Percentiles rank a stretch among this genome's conserved stretches.
Conservation (phyloP, 2,888 invertebrate species). For the Mayetiola destructor region DNA sequence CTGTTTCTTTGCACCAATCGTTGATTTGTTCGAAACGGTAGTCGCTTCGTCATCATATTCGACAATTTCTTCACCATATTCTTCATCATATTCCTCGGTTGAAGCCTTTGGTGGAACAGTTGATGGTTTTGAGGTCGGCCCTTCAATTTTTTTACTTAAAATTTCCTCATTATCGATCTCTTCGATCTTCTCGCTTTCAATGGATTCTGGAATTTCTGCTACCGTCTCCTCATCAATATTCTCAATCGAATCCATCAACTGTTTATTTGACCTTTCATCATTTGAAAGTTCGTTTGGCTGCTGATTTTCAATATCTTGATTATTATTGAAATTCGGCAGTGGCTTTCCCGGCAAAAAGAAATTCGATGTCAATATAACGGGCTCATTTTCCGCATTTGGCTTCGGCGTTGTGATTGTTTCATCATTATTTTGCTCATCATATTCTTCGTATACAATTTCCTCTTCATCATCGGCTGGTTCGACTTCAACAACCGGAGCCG, state of each 20-base stretch:
- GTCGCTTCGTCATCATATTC: not conserved
- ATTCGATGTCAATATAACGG: constrained; percentile 26
- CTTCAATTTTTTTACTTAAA: constrained; percentile 15
- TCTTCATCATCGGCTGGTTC: constrained; percentile 1
- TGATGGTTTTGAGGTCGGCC: constrained; percentile 18
- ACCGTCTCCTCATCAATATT: not conserved
- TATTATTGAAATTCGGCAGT: constrained; percentile 20
- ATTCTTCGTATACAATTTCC: not conserved
- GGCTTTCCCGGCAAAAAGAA: constrained; percentile 27
- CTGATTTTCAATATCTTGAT: constrained; percentile 24
- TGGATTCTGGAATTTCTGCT: not conserved
- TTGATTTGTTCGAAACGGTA: too few relatives aligned
- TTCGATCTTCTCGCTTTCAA: constrained; percentile 16
- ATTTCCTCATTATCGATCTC: constrained; percentile 19
- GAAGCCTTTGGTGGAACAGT: constrained; percentile 15
- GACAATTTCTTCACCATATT: not conserved
- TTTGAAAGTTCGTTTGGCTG: constrained; percentile 19
- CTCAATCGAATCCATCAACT: not conserved
- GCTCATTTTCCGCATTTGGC: constrained; percentile 18
- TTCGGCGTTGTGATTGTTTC: not conserved
- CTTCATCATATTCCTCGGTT: too few relatives aligned
- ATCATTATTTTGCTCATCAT: constrained; percentile 3
- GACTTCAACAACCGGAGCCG: not conserved
- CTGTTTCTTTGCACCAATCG: too few relatives aligned
- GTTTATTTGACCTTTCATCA: too few relatives aligned